These are phyloP conservation scores for Palythoa caribaeorum DNA, from an alignment of 92 coral and sea anemone species.

Conservation along the genomic window DNA sequence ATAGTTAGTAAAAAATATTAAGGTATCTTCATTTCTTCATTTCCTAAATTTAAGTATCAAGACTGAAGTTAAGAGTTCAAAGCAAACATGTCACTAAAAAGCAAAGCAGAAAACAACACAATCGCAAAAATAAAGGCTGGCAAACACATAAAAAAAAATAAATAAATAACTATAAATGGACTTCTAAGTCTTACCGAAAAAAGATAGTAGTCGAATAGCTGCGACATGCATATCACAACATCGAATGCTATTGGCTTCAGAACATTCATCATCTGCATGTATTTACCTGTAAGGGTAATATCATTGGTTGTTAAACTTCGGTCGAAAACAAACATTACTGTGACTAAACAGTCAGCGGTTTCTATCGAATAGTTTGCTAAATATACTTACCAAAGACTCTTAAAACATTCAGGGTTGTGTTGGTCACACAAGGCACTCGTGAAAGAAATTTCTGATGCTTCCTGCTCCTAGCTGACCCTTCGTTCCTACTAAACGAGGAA, in stretches of 20 bases:
- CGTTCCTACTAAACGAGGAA: conserved; percentile 51
- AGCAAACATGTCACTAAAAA: no score
- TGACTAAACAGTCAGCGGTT: background rate
- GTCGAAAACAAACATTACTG: background rate
- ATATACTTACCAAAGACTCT: conserved; percentile 87
- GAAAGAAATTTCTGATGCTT: conserved; percentile 88
- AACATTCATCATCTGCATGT: conserved; percentile 99
- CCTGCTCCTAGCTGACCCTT: conserved; percentile 81
- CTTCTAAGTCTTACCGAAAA: conserved; percentile 83
- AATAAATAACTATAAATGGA: background rate
- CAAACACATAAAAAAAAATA: no score
- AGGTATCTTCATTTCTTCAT: no score
- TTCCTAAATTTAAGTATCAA: no score
- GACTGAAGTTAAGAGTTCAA: no score
- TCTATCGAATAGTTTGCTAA: background rate
- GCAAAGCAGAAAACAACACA: no score
- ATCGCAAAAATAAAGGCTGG: no score
- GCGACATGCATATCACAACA: conserved; percentile 98
- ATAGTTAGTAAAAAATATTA: no score
- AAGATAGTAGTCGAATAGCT: conserved; percentile 95
- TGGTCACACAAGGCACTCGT: conserved; percentile 93
- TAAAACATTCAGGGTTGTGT: conserved; percentile 92
- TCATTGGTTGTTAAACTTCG: background rate
- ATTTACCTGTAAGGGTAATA: conserved; percentile 76
- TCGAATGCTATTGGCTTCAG: conserved; percentile 99